Conservation (phyloP, 2,888 invertebrate species). For the Argyresthia albistria region DNA sequence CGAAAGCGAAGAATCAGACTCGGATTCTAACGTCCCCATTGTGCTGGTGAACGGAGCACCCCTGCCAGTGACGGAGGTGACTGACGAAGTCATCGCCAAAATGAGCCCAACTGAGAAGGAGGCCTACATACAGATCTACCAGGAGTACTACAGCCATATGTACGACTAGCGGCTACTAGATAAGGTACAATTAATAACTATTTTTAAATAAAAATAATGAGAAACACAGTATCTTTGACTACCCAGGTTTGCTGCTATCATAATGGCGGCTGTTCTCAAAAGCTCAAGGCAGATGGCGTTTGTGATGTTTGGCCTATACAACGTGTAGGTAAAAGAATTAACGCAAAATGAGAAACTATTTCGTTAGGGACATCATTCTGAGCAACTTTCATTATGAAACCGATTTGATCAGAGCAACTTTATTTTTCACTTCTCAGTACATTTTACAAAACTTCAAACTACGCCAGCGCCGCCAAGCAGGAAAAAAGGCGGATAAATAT, state of each 20-base stretch:
- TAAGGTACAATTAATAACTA: no score
- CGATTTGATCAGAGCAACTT: no score
- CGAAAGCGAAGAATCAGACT: conserved; percentile 83
- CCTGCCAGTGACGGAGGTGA: conserved; percentile 87
- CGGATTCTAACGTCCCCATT: conserved; percentile 84
- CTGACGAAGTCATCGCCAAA: conserved; percentile 87
- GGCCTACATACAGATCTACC: conserved; percentile 93
- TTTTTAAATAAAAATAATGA: background rate
- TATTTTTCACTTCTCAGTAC: no score
- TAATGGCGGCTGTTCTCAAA: conserved; percentile 6
- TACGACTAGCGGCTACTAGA: conserved; percentile 73
- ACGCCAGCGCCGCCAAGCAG: no score
- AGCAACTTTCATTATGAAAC: no score
- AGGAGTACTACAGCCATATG: conserved; percentile 93
- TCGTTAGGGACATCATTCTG: no score
- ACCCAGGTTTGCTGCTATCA: conserved; percentile 2
- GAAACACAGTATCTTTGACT: background rate
- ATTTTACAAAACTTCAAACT: no score
- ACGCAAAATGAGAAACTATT: no score
- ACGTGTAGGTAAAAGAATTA: no score
- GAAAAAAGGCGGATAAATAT: no score
- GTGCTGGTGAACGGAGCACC: conserved; percentile 86
- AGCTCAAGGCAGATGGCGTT: no score
- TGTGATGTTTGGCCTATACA: no score
- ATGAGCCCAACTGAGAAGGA: conserved; percentile 96